A percentile compares a stretch with the other conserved stretches of the same genome.
These are phyloP conservation scores for Leptoteleia sp. DNA, from an alignment of 1,140 invertebrate genomes.

Conservation along the genomic window DNA sequence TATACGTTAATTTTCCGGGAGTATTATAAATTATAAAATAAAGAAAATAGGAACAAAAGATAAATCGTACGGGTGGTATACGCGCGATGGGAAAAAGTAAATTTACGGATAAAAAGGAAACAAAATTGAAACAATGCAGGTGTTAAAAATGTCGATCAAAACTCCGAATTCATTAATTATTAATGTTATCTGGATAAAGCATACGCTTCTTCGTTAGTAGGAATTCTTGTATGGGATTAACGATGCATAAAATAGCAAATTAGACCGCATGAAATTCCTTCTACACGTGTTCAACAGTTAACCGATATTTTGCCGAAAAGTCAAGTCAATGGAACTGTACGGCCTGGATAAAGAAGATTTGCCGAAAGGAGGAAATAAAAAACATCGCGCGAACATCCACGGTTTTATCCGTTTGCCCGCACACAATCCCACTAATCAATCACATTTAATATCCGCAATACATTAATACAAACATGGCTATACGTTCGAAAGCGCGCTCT, in stretches of 20 bases:
- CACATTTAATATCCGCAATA: constrained; percentile 11
- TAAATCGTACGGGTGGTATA: background rate
- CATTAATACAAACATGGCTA: constrained; percentile 12
- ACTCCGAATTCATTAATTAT: constrained; percentile 17
- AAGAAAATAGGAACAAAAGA: background rate
- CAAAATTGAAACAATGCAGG: background rate
- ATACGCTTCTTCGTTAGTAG: constrained; percentile 39
- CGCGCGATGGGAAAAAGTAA: background rate
- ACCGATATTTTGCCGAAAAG: constrained; percentile 8
- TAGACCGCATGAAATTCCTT: constrained; percentile 44
- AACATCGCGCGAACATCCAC: background rate
- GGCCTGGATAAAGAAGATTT: no score
- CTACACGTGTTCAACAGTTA: constrained; percentile 10
- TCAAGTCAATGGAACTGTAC: constrained; percentile 3
- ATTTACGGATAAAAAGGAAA: no score
- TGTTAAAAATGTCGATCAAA: background rate
- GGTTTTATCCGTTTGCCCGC: constrained; percentile 1
- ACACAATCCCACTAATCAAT: constrained; percentile 16
- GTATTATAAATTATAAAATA: constrained; percentile 3
- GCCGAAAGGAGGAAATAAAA: no score
- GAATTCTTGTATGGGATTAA: constrained; percentile 34
- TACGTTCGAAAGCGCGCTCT: constrained; percentile 7
- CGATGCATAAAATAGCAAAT: constrained; percentile 51
- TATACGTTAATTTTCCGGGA: no score
- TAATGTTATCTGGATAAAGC: constrained; percentile 43